Conservation (phyloP, 2,797 vertebrate genomes). For the Spinus olivaceus region DNA sequence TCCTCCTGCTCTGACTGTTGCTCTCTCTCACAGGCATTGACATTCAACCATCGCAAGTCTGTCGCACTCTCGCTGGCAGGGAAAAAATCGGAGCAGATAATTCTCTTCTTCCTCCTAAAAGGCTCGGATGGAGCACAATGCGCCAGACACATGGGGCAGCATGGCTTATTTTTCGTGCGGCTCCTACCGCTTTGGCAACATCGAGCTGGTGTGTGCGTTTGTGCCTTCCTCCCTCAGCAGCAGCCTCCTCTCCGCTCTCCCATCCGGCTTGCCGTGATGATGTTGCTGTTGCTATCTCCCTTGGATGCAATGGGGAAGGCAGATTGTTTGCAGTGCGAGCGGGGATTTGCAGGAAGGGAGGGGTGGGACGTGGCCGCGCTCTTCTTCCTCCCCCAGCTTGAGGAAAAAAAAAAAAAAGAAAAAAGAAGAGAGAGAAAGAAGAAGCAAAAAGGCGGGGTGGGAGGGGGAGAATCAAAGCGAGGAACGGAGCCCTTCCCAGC, state of each 20-base stretch:
- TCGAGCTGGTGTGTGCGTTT: slow-evolving; percentile 13
- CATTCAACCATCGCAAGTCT: slow-evolving; percentile 66
- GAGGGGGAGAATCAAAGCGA: neutral
- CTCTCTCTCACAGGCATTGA: slow-evolving; percentile 66
- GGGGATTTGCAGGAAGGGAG: slow-evolving; percentile 56
- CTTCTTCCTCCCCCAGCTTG: neutral
- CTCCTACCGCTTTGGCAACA: slow-evolving; percentile 28
- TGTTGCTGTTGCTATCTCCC: slow-evolving; percentile 72
- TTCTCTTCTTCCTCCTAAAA: slow-evolving; percentile 44
- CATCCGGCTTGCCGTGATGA: slow-evolving; percentile 58
- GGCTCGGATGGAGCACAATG: slow-evolving; percentile 44
- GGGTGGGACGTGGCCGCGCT: slow-evolving; percentile 48
- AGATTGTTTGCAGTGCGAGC: slow-evolving; percentile 63
- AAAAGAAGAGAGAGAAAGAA: neutral
- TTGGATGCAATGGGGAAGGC: slow-evolving; percentile 65
- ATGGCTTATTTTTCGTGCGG: slow-evolving; percentile 47
- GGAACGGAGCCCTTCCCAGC: slow-evolving; percentile 33
- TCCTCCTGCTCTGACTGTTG: slow-evolving; percentile 57
- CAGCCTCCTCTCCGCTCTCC: slow-evolving; percentile 40
- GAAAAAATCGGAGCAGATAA: slow-evolving; percentile 5
- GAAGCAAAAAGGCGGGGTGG: neutral
- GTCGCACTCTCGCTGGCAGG: slow-evolving; percentile 44
- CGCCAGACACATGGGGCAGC: slow-evolving; percentile 32
- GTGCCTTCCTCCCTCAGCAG: slow-evolving; percentile 32
- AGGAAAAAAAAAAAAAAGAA: neutral